Evolutionary conservation across 2,113 vertebrate genomes (phyloP).

Genomic region (Hypomesus transpacificus): DNA sequence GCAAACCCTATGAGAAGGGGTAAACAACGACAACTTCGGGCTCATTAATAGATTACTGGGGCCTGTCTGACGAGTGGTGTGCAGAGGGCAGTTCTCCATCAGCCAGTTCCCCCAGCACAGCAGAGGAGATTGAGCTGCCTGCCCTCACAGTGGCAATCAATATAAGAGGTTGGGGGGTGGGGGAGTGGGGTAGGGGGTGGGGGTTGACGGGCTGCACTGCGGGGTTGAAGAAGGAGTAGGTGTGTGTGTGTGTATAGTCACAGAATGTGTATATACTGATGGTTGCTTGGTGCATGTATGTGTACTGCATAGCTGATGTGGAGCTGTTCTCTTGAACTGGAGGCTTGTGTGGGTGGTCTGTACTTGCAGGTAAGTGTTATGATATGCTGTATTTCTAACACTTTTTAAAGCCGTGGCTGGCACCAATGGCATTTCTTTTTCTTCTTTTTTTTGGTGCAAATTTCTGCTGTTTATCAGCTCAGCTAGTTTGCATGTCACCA

Average conservation of each 20-base stretch:
- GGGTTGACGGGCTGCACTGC: no score
- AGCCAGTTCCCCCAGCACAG: constrained; percentile 5
- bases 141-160: constrained; percentile 18
- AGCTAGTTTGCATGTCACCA: no score
- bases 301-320: no score
- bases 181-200: no score
- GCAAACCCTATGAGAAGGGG: not conserved
- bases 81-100: constrained; percentile 12
- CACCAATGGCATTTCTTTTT: no score
- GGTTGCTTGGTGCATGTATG: not conserved
- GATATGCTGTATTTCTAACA: not conserved
- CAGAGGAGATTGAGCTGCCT: constrained; percentile 14
- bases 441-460: not conserved
- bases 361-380: no score
- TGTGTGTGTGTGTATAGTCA: not conserved
- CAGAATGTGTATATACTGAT: not conserved
- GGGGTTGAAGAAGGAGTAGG: not conserved
- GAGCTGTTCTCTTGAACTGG: no score
- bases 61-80: not conserved
- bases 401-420: not conserved
- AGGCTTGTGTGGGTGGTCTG: no score
- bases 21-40: not conserved
- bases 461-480: not conserved
- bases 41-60: constrained; percentile 27
- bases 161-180: not conserved